Evolutionary conservation across 2,113 vertebrate species (phyloP), one percentile per base, ranked within the genome.

Genomic region (Anguilla japonica): DNA sequence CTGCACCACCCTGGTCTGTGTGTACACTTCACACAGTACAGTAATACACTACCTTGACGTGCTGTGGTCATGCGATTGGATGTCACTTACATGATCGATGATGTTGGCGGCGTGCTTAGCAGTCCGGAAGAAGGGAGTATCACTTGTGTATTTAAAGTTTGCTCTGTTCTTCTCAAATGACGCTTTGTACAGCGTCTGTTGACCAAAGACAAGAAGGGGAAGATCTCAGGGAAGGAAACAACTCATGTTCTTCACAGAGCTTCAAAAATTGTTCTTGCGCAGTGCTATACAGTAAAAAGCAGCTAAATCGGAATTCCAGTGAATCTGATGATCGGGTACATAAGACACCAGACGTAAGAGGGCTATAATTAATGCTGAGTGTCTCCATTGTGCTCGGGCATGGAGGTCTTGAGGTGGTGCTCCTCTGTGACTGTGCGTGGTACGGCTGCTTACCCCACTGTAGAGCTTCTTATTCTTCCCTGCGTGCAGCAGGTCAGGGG

Each of bases 381-480:
- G 20, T 34, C 22, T 13, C 22, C 26, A 9, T 71, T 20, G 63
- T 34, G 20, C 15, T 13, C n/a, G 3, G 2, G 13, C 41, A 78
- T 22, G 4, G 71, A 29, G 71, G 9, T 75, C 71, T n/a, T 11
- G 8, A 53, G 11, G 50, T 14, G 50, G 50, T 53, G 11, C 50
- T 53, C 50, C 50, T 53, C 13, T 13, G 50, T 46, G 43, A 8
- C 43, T 46, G 43, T 26, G 8, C 60, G 16, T 5, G 56, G 78
- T 80, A 11, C 26, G 57, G 26, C 26, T 41, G 85, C 88, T 91
- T 94, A 99, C 98, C 94, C 95, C 96, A 81, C 98, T 99, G 94
- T 99, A 99, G 75, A 99, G 96, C 0, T 89, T 34, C 91, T 98
- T 99, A 91, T 99, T 99, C 89, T 94, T 91, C 90, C 95, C 98